phyloP scores from a whole-genome alignment of 2,113 vertebrate species.

The Leucopsar rothschildi region DNA sequence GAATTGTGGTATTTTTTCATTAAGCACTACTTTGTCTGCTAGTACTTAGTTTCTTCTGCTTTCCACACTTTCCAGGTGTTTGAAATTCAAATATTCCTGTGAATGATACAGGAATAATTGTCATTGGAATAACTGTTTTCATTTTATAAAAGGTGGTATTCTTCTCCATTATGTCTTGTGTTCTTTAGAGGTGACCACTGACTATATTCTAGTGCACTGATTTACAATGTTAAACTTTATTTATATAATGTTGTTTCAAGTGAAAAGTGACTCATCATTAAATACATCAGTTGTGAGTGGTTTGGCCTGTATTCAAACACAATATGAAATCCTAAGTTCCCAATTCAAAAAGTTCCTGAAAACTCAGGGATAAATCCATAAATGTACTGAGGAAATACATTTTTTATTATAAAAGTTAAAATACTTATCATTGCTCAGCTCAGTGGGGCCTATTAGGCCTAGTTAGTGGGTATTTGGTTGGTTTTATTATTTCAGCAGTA shows the following conservation, averaged over 20 bases:
- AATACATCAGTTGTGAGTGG: neutral
- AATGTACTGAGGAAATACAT: accelerated
- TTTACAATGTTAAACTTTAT: neutral
- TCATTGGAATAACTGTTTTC: neutral
- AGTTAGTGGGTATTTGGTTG: neutral
- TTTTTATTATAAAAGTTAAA: neutral
- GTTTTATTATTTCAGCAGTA: neutral
- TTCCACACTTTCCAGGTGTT: neutral
- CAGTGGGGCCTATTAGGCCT: neutral
- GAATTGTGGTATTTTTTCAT: neutral
- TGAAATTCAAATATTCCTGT: neutral
- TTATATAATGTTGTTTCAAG: neutral
- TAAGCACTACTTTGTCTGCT: neutral
- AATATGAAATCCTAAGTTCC: neutral
- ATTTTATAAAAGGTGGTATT: neutral
- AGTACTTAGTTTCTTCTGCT: neutral
- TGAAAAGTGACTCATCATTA: neutral
- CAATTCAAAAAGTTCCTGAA: neutral
- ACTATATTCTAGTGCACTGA: neutral
- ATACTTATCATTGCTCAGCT: neutral
- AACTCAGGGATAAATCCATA: neutral
- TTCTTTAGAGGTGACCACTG: neutral
- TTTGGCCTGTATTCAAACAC: neutral
- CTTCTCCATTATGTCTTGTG: neutral
- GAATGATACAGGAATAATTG: too few relatives aligned